Percentiles rank a stretch among this genome's conserved stretches.
Evolutionary conservation across 2,797 vertebrate genomes (phyloP).

Genomic region (Typhlichthys subterraneus): DNA sequence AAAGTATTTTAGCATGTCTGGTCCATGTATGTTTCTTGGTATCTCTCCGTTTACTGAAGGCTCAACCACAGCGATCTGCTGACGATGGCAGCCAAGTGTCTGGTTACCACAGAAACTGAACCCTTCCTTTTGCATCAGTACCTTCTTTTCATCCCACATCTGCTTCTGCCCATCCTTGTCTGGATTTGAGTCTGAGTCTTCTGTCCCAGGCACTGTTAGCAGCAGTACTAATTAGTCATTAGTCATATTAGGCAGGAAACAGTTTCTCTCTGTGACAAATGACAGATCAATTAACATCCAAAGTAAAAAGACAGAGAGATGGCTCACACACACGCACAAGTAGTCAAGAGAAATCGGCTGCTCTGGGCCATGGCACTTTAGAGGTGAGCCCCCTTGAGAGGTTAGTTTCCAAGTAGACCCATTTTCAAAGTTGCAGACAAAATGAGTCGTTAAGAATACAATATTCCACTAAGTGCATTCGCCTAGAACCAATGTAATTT

Average conservation of each 20-base stretch:
- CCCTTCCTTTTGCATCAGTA: constrained; percentile 53
- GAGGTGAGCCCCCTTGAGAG: constrained; percentile 5
- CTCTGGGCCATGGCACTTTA: constrained; percentile 37
- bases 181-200: constrained; percentile 82
- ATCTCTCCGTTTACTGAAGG: too few relatives aligned
- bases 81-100: too few relatives aligned
- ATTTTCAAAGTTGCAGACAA: too few relatives aligned
- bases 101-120: too few relatives aligned
- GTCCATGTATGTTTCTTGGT: too few relatives aligned
- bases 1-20: too few relatives aligned
- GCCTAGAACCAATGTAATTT: constrained; percentile 14
- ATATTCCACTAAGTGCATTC: constrained; percentile 42
- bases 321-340: too few relatives aligned
- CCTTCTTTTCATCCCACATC: constrained; percentile 91
- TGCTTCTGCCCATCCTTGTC: constrained; percentile 88
- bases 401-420: too few relatives aligned
- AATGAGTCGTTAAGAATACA: too few relatives aligned
- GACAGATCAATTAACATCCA: constrained; percentile 26
- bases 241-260: constrained; percentile 34
- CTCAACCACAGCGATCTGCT: too few relatives aligned
- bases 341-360: constrained; percentile 8
- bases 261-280: constrained; percentile 47
- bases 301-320: too few relatives aligned
- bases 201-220: constrained; percentile 91
- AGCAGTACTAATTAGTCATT: constrained; percentile 82